Conservation (phyloP, 2,888 invertebrate genomes). For the Meghimatium bilineatum region DNA sequence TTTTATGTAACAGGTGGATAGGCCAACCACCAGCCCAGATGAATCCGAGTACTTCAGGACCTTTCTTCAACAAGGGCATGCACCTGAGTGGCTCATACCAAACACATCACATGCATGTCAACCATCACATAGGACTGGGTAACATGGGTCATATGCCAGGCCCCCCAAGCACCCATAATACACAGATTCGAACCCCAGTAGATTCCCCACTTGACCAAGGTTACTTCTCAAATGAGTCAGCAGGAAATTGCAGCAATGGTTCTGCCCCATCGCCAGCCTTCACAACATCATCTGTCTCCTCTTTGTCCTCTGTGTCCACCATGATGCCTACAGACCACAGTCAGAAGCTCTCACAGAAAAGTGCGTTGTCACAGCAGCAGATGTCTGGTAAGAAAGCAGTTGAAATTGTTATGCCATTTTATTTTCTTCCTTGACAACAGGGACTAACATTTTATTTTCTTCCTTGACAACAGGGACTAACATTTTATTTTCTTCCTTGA, state of each 20-base stretch:
- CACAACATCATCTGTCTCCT: slow-evolving; percentile 49
- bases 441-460: no score
- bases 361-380: slow-evolving; percentile 31
- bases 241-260: slow-evolving; percentile 68
- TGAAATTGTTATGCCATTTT: not conserved
- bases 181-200: slow-evolving; percentile 44
- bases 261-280: slow-evolving; percentile 59
- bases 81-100: slow-evolving; percentile 25
- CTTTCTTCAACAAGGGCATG: slow-evolving; percentile 38
- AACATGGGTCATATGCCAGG: slow-evolving; percentile 27
- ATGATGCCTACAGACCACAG: slow-evolving; percentile 52
- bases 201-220: slow-evolving; percentile 73
- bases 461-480: no score
- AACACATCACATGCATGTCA: slow-evolving; percentile 19
- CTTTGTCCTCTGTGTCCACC: slow-evolving; percentile 52
- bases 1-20: slow-evolving; percentile 48
- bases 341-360: slow-evolving; percentile 25
- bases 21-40: slow-evolving; percentile 26
- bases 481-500: no score
- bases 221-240: slow-evolving; percentile 67
- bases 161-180: slow-evolving; percentile 5
- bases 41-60: not conserved
- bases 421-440: not conserved
- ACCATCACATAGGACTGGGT: slow-evolving; percentile 34
- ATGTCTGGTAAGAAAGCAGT: slow-evolving; percentile 1